Evolutionary conservation across 1,140 invertebrate species (phyloP).

Genomic region (Papilio glaucus): DNA sequence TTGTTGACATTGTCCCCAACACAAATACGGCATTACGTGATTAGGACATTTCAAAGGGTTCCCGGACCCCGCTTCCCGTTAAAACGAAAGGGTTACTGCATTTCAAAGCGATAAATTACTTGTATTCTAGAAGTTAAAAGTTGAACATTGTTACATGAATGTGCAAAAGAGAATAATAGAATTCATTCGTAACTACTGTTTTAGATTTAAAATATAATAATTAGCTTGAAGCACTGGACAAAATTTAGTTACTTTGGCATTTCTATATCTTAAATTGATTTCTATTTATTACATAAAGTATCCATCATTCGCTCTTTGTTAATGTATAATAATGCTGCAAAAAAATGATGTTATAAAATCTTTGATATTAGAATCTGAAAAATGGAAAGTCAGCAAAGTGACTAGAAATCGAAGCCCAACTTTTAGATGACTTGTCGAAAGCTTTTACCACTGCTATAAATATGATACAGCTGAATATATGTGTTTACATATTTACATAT

Average conservation of each 20-base stretch:
- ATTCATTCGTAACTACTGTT: not conserved
- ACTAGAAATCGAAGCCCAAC: too few species aligned
- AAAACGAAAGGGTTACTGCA: constrained; percentile 55
- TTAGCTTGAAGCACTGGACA: not conserved
- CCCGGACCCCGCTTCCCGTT: constrained; percentile 45
- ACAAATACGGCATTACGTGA: constrained; percentile 67
- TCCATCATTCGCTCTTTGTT: too few species aligned
- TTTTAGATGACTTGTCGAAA: too few species aligned
- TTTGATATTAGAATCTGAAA: too few species aligned
- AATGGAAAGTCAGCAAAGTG: too few species aligned
- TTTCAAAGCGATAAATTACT: constrained; percentile 45
- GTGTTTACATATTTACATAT: too few species aligned
- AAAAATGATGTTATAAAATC: too few species aligned
- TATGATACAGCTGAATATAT: too few species aligned
- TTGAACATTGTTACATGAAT: not conserved
- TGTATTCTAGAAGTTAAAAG: constrained; percentile 6
- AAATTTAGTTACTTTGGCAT: not conserved
- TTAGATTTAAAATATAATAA: constrained; percentile 2
- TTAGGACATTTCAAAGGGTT: constrained; percentile 61
- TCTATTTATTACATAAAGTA: too few species aligned
- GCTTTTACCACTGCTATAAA: too few species aligned
- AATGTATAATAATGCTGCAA: too few species aligned
- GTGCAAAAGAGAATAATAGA: not conserved
- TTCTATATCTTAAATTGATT: too few species aligned
- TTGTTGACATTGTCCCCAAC: constrained; percentile 54